Evolutionary conservation across 2,797 vertebrate species (phyloP).

Genomic region (Poeciliopsis presidionis): DNA sequence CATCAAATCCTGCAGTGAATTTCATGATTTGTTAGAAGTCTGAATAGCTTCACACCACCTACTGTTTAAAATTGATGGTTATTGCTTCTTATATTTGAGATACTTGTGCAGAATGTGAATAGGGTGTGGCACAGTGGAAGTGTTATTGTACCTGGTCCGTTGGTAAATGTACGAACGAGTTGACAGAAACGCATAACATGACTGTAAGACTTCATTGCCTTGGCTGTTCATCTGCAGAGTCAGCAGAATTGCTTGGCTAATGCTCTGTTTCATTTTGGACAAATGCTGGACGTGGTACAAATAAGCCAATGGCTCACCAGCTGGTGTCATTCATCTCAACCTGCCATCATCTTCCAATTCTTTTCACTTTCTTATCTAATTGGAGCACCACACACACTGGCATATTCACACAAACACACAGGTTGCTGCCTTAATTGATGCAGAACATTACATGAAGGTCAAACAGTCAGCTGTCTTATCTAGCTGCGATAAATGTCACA

Average conservation of each 20-base stretch:
- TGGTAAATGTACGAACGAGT: conserved; percentile 35
- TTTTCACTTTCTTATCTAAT: conserved; percentile 66
- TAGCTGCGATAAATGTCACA: conserved; percentile 61
- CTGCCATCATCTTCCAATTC: conserved; percentile 61
- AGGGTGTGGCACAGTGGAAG: conserved; percentile 17
- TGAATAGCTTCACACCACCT: conserved; percentile 42
- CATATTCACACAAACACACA: conserved; percentile 33
- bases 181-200: conserved; percentile 52
- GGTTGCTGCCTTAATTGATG: conserved; percentile 51
- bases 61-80: conserved; percentile 33
- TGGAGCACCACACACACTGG: conserved; percentile 33
- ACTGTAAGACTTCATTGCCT: conserved; percentile 47
- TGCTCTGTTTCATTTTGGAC: conserved; percentile 62
- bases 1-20: conserved; percentile 56
- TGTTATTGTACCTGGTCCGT: conserved; percentile 36
- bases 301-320: conserved; percentile 50
- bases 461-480: conserved; percentile 65
- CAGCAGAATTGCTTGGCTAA: conserved; percentile 68
- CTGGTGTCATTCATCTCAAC: conserved; percentile 64
- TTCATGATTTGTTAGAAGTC: conserved; percentile 58
- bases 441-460: conserved; percentile 71
- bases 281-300: conserved; percentile 53
- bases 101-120: conserved; percentile 27
- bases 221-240: conserved; percentile 52
- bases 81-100: conserved; percentile 33